These are phyloP conservation scores for Melanotus villosus DNA, from an alignment of 2,888 invertebrate genomes.

Conservation along the genomic window DNA sequence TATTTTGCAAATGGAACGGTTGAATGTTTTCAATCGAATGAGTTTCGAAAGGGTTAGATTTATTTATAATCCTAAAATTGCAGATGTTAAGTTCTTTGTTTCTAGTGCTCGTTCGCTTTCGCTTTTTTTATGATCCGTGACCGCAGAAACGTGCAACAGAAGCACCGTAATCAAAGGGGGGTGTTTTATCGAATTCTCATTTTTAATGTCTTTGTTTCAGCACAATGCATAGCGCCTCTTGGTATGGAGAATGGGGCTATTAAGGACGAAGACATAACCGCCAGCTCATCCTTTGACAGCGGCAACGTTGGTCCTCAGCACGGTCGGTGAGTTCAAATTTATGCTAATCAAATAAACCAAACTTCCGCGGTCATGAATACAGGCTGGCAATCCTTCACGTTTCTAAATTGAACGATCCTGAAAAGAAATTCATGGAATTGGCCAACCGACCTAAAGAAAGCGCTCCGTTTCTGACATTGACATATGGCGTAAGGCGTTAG, in stretches of 20 bases:
- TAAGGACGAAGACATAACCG: constrained; percentile 84
- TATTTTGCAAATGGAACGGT: too few species aligned
- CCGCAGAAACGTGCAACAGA: too few species aligned
- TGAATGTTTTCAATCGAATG: too few species aligned
- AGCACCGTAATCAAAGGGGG: too few species aligned
- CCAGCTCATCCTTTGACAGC: constrained; percentile 89
- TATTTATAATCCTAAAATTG: too few species aligned
- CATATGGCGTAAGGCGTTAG: constrained; percentile 60
- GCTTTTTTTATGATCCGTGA: too few species aligned
- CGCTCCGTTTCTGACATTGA: constrained; percentile 59
- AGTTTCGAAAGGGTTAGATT: too few species aligned
- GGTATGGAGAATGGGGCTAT: constrained; percentile 91
- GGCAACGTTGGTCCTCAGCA: constrained; percentile 89
- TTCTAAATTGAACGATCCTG: constrained; percentile 57
- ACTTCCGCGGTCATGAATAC: constrained; percentile 53
- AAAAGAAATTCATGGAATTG: constrained; percentile 61
- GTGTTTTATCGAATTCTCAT: constrained; percentile 29
- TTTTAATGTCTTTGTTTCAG: constrained; percentile 69
- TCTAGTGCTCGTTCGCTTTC: too few species aligned
- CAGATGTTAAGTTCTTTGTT: too few species aligned
- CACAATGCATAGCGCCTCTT: constrained; percentile 85
- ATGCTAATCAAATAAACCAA: constrained; percentile 60
- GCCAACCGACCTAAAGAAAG: constrained; percentile 58
- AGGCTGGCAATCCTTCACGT: constrained; percentile 56
- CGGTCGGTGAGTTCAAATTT: constrained; percentile 78